Conservation (phyloP, 2,113 vertebrate species). For the Ibidorhyncha struthersii region DNA sequence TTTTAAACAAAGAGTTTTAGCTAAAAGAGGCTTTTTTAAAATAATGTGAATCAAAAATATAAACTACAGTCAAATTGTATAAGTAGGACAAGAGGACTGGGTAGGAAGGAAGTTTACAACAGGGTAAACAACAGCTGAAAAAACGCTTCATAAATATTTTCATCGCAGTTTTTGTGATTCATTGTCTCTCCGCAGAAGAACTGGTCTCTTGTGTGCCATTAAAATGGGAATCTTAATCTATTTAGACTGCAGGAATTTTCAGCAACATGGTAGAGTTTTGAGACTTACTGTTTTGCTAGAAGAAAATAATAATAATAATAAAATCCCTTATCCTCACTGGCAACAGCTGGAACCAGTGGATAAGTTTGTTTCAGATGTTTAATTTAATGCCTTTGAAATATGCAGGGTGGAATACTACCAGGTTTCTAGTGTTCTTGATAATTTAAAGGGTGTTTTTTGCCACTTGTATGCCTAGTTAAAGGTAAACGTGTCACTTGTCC, state of each 20-base stretch:
- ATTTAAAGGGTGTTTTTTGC: neutral
- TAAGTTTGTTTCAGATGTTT: constrained; percentile 1
- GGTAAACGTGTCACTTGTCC: neutral
- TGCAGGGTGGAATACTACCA: neutral
- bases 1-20: neutral
- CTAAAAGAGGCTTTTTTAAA: neutral
- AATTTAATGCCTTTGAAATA: neutral
- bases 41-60: neutral
- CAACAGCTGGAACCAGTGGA: neutral
- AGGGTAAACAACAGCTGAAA: neutral
- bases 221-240: neutral
- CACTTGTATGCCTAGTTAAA: neutral
- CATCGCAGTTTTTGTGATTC: neutral
- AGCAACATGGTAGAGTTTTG: neutral
- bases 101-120: neutral
- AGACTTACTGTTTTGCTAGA: neutral
- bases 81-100: neutral
- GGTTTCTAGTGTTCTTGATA: neutral
- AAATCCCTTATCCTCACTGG: neutral
- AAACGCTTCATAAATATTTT: neutral
- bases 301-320: neutral
- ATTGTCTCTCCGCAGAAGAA: neutral
- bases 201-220: neutral
- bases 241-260: neutral
- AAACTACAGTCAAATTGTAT: neutral